These are phyloP conservation scores for Dromococcyx pavoninus DNA, from an alignment of 2,797 vertebrate species.

Conservation along the genomic window DNA sequence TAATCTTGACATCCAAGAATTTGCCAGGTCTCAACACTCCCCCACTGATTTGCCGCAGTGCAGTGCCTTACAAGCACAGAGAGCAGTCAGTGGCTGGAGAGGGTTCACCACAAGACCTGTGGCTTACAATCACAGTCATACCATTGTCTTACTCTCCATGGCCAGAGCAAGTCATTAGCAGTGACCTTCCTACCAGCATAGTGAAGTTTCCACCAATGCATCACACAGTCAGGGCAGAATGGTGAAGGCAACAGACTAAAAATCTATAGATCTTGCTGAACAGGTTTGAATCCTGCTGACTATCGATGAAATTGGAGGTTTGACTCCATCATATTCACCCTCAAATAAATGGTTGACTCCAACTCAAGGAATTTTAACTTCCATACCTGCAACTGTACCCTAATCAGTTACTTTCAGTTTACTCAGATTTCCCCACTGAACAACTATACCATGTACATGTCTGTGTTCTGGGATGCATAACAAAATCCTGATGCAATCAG, in stretches of 20 bases:
- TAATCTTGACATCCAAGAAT: neutral
- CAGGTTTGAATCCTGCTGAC: neutral
- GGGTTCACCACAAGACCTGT: neutral
- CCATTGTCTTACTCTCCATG: neutral
- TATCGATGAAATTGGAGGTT: neutral
- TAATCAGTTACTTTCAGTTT: neutral
- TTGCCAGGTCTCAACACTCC: neutral
- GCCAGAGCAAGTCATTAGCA: neutral
- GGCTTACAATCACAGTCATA: neutral
- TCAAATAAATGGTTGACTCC: neutral
- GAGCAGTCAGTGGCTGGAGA: neutral
- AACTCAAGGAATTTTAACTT: neutral
- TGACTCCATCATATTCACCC: neutral
- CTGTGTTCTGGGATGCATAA: neutral
- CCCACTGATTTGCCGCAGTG: neutral
- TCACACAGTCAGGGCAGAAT: neutral
- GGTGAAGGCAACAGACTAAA: neutral
- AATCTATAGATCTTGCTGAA: neutral
- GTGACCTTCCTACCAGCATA: neutral
- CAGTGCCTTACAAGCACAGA: rapidly evolving
- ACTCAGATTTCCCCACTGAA: neutral
- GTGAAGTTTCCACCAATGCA: neutral
- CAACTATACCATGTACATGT: neutral
- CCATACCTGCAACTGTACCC: neutral
- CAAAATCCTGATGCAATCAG: neutral